Base-by-base conservation (phyloP, 2,797 vertebrate species). In the Poecilia velifera region DNA sequence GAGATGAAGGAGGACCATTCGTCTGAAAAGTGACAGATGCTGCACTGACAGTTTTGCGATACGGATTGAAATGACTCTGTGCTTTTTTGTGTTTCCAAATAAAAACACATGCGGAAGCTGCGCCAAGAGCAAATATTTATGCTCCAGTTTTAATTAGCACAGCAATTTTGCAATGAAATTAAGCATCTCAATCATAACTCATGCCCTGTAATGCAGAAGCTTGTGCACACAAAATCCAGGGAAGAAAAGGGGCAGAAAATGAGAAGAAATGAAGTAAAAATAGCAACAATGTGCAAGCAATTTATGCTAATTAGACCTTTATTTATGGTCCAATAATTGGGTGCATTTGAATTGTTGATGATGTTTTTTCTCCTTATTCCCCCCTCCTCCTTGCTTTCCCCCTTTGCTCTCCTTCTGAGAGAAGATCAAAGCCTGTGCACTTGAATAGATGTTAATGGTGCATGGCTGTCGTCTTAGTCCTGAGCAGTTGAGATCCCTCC, bases 251-350 rank as follows among this genome's bases (percentile, higher is more conserved):
- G 46, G 36, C 77, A 64, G 82, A 82, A 77, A 84, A 86, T 79
- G 75, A 86, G 80, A 76, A 87, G 86, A 91, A 92, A 91, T 83
- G 1, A 89, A 77, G 78, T 89, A 91, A 91, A 95, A 92, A 95
- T 94, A 95, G 94, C 92, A 94, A 93, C 94, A 93, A 94, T 95
- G 94, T 94, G 95, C 95, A 96, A 96, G 94, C 93, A 95, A 95
- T 96, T 95, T 85, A 94, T 96, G 95, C 94, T 96, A 97, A 96
- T 96, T 96, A 96, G 91, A 78, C 94, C 94, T 95, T 95, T 96
- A 96, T 95, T 96, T 95, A 91, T 90, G 87, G 90, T 88, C 91
- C 89, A 93, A 95, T 96, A 93, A 93, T 96, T 96, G 94, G 95
- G 90, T 82, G 81, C 90, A 93, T 95, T 97, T 96, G 94, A 95